A percentile compares a stretch with the other conserved stretches of the same genome.
phyloP scores from a whole-genome alignment of 2,797 vertebrate genomes.

The Melanotaenia trifasciata region DNA sequence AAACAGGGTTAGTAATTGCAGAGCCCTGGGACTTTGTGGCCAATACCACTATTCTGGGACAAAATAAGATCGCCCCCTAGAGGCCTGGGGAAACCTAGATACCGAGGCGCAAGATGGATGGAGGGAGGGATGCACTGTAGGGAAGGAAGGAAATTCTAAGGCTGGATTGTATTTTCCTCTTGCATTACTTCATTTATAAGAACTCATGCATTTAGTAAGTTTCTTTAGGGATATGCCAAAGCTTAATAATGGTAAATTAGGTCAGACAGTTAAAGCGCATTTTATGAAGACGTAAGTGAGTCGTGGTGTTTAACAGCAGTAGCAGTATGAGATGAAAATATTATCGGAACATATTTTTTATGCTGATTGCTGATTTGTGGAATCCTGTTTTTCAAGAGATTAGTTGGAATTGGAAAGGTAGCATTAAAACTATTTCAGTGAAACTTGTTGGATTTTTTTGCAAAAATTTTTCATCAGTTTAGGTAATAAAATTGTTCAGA shows the following conservation, averaged over 20 bases:
- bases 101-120: constrained; percentile 19
- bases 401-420: not conserved
- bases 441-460: not conserved
- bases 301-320: constrained; percentile 17
- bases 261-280: constrained; percentile 10
- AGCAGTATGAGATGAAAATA: not conserved
- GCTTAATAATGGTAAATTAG: constrained; percentile 19
- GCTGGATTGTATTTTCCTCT: constrained; percentile 33
- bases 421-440: not conserved
- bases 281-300: constrained; percentile 16
- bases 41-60: constrained; percentile 63
- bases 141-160: constrained; percentile 4
- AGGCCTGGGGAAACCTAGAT: constrained; percentile 66
- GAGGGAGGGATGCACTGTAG: not conserved
- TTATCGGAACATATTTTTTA: not conserved
- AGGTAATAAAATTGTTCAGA: not conserved
- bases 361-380: not conserved
- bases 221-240: constrained; percentile 28
- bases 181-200: constrained; percentile 34
- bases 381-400: not conserved
- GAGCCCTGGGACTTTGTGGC: constrained; percentile 56
- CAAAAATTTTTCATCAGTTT: not conserved
- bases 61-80: constrained; percentile 68
- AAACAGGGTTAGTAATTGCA: constrained; percentile 65
- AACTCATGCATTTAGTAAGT: constrained; percentile 19